Evolutionary conservation across 2,113 vertebrate genomes (phyloP).

Genomic region (Myotis lucifugus): DNA sequence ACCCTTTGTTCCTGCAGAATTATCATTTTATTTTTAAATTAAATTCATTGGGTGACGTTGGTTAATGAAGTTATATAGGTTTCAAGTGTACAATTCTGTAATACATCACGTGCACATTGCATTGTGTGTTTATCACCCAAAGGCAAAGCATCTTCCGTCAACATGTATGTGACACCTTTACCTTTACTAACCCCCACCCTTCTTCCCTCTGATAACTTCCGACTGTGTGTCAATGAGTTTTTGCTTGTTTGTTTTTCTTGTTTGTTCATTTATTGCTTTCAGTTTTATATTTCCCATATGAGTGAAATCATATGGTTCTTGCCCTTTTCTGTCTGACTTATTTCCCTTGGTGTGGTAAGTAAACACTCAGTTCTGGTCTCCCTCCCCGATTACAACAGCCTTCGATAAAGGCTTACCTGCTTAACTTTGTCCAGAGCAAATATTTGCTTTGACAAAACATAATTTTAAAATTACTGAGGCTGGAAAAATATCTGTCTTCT

Average conservation of each 20-base stretch:
- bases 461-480: neutral
- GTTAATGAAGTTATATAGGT: neutral
- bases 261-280: neutral
- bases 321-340: neutral
- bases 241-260: neutral
- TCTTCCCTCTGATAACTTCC: neutral
- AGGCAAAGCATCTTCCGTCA: neutral
- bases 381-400: neutral
- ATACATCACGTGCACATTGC: neutral
- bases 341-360: neutral
- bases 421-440: neutral
- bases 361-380: neutral
- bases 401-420: neutral
- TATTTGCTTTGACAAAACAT: neutral
- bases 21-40: neutral
- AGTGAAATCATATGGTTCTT: neutral
- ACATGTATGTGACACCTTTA: neutral
- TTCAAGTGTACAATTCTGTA: neutral
- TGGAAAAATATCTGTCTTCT: neutral
- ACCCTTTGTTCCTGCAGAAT: neutral
- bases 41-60: neutral
- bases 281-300: neutral
- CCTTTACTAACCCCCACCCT: no score
- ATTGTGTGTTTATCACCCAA: neutral
- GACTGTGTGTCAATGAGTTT: neutral